Evolutionary conservation across 2,888 invertebrate genomes (phyloP).

Genomic region (Hemistola chrysoprasaria): DNA sequence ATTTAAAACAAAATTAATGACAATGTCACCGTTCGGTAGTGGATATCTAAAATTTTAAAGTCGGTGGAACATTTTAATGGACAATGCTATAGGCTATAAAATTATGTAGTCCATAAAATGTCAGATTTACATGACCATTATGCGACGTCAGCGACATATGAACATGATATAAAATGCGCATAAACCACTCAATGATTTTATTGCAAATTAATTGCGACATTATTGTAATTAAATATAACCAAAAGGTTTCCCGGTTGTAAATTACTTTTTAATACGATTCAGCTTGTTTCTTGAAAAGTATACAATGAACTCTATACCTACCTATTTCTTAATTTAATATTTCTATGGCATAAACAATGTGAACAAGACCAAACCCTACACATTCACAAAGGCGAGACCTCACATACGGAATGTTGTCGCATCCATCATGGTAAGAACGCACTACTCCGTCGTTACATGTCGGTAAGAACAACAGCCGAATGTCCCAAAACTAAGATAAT

Average conservation of each 20-base stretch:
- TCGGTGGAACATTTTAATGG: conserved; percentile 33
- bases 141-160: conserved; percentile 44
- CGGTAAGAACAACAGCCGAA: conserved; percentile 72
- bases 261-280: background rate
- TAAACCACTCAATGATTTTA: conserved; percentile 51
- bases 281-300: too few species aligned
- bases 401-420: conserved; percentile 58
- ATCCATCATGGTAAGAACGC: conserved; percentile 76
- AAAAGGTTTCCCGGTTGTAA: conserved; percentile 31
- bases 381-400: conserved; percentile 55
- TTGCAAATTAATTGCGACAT: conserved; percentile 55
- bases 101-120: conserved; percentile 51
- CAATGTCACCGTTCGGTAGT: conserved; percentile 26
- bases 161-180: conserved; percentile 50
- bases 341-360: conserved; percentile 18
- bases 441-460: conserved; percentile 60
- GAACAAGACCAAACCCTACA: conserved; percentile 26
- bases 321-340: conserved; percentile 4
- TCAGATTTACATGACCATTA: conserved; percentile 58
- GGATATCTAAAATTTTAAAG: conserved; percentile 23
- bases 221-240: conserved; percentile 30
- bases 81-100: conserved; percentile 41
- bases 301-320: background rate
- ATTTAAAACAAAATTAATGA: conserved; percentile 24
- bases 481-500: conserved; percentile 74